Conservation (phyloP, 1,140 invertebrate species). For the Zaprionus inermis region DNA sequence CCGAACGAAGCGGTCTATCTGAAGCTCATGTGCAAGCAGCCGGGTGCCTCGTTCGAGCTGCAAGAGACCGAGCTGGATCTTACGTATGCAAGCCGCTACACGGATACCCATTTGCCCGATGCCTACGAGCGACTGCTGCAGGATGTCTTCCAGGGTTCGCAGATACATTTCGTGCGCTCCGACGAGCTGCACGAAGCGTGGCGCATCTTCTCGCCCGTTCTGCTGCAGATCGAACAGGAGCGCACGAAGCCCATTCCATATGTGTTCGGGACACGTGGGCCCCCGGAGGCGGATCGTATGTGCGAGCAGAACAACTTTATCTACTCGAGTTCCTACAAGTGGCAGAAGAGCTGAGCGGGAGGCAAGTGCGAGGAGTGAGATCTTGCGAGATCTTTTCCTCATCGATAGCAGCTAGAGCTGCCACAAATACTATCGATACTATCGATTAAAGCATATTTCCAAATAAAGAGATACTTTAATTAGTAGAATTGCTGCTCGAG, state of each 20-base stretch:
- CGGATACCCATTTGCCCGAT: slow-evolving; percentile 90
- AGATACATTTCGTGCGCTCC: slow-evolving; percentile 99
- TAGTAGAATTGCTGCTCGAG: too few relatives aligned
- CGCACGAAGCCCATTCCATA: slow-evolving; percentile 93
- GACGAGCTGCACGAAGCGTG: slow-evolving; percentile 99
- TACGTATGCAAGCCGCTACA: slow-evolving; percentile 96
- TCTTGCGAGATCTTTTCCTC: too few relatives aligned
- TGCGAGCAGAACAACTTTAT: slow-evolving; percentile 92
- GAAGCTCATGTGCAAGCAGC: slow-evolving; percentile 99
- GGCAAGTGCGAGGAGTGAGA: too few relatives aligned
- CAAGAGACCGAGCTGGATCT: slow-evolving; percentile 99
- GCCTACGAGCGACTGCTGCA: slow-evolving; percentile 98
- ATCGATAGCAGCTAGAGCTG: too few relatives aligned
- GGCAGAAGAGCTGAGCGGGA: slow-evolving; percentile 85
- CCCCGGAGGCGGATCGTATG: slow-evolving; percentile 94
- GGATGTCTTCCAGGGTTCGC: slow-evolving; percentile 98
- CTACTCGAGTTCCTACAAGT: slow-evolving; percentile 98
- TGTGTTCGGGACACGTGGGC: slow-evolving; percentile 95
- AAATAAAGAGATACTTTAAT: too few relatives aligned
- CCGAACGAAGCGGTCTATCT: slow-evolving; percentile 99
- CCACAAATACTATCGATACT: too few relatives aligned
- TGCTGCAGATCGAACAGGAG: slow-evolving; percentile 94
- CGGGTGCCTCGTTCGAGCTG: slow-evolving; percentile 98
- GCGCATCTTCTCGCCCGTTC: slow-evolving; percentile 98
- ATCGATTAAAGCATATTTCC: too few relatives aligned